Conservation (phyloP, 2,888 invertebrate genomes). For the Callinectes sapidus region DNA sequence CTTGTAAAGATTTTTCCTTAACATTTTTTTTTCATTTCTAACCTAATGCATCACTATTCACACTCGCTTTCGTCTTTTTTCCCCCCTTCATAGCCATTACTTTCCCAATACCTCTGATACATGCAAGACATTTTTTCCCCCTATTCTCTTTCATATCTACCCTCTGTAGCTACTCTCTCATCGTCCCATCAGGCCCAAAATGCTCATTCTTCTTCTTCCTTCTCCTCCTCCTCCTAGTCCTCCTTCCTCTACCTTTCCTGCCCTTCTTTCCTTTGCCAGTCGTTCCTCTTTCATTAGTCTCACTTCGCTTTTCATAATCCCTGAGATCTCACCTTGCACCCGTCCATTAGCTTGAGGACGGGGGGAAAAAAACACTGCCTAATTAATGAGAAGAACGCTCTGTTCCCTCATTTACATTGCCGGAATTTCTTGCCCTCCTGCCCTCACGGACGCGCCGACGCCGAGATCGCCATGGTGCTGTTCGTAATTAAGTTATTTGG, state of each 20-base stretch:
- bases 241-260: not conserved
- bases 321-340: not conserved
- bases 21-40: not conserved
- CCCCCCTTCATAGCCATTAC: not conserved
- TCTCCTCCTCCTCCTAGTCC: not conserved
- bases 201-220: not conserved
- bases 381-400: not conserved
- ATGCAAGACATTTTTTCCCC: not conserved
- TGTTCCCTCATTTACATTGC: conserved; percentile 24
- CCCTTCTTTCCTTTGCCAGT: not conserved
- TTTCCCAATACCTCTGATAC: not conserved
- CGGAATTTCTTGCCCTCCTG: not conserved
- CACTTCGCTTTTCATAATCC: conserved; percentile 22
- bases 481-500: conserved; percentile 19
- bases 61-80: not conserved
- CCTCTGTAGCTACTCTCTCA: not conserved
- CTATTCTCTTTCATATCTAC: not conserved
- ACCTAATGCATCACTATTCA: not conserved
- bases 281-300: conserved; percentile 24
- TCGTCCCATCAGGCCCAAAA: not conserved
- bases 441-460: not conserved
- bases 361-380: not conserved
- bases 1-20: not conserved
- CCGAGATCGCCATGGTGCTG: not conserved
- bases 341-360: conserved; percentile 13